Evolutionary conservation across 2,113 vertebrate species (phyloP).

Genomic region (Euleptes europaea): DNA sequence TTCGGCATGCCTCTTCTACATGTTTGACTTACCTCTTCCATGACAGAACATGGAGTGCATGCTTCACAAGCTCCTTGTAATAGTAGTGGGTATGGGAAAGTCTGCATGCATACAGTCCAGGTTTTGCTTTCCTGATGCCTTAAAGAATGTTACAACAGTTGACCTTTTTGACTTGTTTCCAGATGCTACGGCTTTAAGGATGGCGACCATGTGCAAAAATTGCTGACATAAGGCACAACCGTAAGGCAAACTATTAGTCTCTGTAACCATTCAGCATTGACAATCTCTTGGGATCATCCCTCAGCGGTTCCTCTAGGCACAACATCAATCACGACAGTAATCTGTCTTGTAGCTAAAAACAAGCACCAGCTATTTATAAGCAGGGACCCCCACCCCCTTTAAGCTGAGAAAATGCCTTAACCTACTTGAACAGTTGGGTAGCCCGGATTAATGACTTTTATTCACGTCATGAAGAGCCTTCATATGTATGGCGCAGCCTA

Average conservation of each 20-base stretch:
- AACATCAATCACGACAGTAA: conserved; percentile 34
- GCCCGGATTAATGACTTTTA: conserved; percentile 34
- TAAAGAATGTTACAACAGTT: neutral
- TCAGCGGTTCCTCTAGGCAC: conserved; percentile 37
- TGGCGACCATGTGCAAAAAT: fast-evolving
- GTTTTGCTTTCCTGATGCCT: neutral
- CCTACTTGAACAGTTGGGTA: conserved; percentile 46
- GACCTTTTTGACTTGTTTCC: fast-evolving
- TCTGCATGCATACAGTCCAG: neutral
- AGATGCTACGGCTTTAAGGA: neutral
- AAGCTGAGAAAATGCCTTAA: conserved; percentile 44
- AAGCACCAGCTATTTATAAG: conserved; percentile 59
- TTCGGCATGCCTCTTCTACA: too few species aligned
- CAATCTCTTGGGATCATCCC: conserved; percentile 48
- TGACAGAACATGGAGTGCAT: too few species aligned
- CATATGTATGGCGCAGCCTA: neutral
- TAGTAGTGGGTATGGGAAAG: too few species aligned
- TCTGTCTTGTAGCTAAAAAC: conserved; percentile 51
- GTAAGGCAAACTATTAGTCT: neutral
- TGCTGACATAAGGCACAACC: fast-evolving
- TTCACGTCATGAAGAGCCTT: neutral
- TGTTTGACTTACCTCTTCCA: too few species aligned
- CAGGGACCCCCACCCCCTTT: conserved; percentile 51
- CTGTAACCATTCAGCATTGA: conserved; percentile 2
- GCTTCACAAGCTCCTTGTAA: too few species aligned